phyloP scores from a whole-genome alignment of 2,888 invertebrate genomes.

The Cyaniris semiargus region DNA sequence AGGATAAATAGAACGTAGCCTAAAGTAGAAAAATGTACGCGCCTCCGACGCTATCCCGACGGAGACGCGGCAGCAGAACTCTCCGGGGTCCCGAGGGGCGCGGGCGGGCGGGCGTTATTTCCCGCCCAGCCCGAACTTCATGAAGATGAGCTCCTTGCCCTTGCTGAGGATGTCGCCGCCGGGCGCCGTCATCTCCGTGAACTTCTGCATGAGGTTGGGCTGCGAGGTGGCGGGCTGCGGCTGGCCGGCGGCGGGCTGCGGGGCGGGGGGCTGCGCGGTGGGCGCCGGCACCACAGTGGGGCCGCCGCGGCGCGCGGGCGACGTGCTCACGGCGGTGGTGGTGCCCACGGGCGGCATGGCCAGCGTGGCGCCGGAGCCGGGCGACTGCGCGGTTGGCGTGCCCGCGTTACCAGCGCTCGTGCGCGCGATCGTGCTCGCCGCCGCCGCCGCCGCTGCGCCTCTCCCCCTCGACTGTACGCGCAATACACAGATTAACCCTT shows the following conservation, averaged over 20 bases:
- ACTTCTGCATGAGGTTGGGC: slow-evolving; percentile 93
- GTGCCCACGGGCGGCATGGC: slow-evolving; percentile 47
- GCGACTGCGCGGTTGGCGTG: slow-evolving; percentile 66
- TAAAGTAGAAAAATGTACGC: slow-evolving; percentile 57
- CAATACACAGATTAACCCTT: slow-evolving; percentile 25
- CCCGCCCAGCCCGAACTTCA: slow-evolving; percentile 94
- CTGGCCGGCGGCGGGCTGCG: slow-evolving; percentile 42
- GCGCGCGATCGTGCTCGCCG: slow-evolving; percentile 81
- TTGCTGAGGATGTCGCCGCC: slow-evolving; percentile 95
- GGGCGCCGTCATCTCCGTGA: slow-evolving; percentile 92
- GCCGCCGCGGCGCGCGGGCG: slow-evolving; percentile 72
- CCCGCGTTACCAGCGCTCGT: slow-evolving; percentile 82
- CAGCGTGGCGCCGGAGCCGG: slow-evolving; percentile 45
- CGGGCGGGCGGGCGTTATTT: slow-evolving; percentile 79
- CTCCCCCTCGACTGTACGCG: slow-evolving; percentile 74
- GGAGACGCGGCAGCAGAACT: slow-evolving; percentile 46
- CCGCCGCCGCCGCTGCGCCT: slow-evolving; percentile 74
- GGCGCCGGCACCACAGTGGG: slow-evolving; percentile 73
- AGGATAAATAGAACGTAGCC: slow-evolving; percentile 54
- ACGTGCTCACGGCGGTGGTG: slow-evolving; percentile 53
- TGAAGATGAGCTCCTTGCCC: slow-evolving; percentile 96
- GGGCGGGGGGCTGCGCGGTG: slow-evolving; percentile 59
- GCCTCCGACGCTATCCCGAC: slow-evolving; percentile 48
- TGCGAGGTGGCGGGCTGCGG: slow-evolving; percentile 72
- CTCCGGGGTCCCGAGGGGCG: slow-evolving; percentile 46